phyloP scores from a whole-genome alignment of 1,140 invertebrate genomes.

The Drosophila biarmipes region DNA sequence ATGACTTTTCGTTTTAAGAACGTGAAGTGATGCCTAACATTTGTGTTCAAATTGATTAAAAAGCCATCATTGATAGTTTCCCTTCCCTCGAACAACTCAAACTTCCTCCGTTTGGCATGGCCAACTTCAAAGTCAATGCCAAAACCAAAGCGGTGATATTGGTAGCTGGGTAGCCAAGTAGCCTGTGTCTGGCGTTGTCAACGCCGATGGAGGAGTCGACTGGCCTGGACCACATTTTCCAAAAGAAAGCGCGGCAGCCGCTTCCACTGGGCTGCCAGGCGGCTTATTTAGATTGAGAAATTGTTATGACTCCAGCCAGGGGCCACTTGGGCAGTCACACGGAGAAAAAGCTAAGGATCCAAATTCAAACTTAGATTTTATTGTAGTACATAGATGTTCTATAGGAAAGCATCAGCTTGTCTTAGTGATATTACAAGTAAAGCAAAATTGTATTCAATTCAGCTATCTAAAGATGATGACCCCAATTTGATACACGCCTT shows the following conservation, averaged over 20 bases:
- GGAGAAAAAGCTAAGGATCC: not conserved
- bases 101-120: constrained; percentile 22
- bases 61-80: not conserved
- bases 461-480: too few relatives aligned
- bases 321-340: constrained; percentile 24
- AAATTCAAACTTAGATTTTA: too few relatives aligned
- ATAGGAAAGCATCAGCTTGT: too few relatives aligned
- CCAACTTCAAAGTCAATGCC: constrained; percentile 73
- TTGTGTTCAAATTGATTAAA: too few relatives aligned
- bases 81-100: not conserved
- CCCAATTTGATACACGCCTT: too few relatives aligned
- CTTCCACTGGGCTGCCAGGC: constrained; percentile 23
- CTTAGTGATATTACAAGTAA: too few relatives aligned
- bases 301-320: constrained; percentile 60
- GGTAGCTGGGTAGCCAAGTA: constrained; percentile 26
- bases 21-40: too few relatives aligned
- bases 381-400: too few relatives aligned
- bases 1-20: too few relatives aligned
- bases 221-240: constrained; percentile 79
- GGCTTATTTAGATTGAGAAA: constrained; percentile 53
- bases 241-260: constrained; percentile 66
- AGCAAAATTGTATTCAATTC: too few relatives aligned
- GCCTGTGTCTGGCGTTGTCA: constrained; percentile 55
- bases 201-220: constrained; percentile 55
- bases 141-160: constrained; percentile 33